A percentile compares a stretch with the other conserved stretches of the same genome.
Conservation (phyloP, 2,888 invertebrate species). For the Agriopis leucophaearia region DNA sequence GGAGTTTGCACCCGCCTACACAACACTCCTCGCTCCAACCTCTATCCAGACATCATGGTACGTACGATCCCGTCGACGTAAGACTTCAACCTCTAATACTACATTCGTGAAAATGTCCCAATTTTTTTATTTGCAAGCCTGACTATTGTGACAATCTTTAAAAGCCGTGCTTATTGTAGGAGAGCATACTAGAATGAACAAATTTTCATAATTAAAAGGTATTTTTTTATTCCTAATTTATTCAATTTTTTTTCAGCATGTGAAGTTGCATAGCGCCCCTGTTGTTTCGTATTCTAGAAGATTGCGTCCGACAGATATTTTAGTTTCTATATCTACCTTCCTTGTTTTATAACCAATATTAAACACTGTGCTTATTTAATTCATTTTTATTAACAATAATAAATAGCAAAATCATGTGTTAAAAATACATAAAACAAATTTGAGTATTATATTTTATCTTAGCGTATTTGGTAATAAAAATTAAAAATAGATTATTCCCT, state of each 20-base stretch:
- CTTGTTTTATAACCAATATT: conserved; percentile 12
- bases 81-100: conserved; percentile 35
- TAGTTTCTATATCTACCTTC: not conserved
- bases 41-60: conserved; percentile 60
- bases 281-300: not conserved
- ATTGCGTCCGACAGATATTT: not conserved
- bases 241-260: conserved; percentile 54
- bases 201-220: not conserved
- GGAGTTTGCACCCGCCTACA: conserved; percentile 61
- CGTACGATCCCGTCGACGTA: not conserved
- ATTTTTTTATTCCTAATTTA: not conserved
- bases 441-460: too few species aligned
- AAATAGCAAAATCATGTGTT: not conserved
- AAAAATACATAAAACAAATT: not conserved
- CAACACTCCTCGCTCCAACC: conserved; percentile 63
- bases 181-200: too few species aligned
- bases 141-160: too few species aligned
- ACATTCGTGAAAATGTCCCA: too few species aligned
- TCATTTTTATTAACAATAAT: conserved; percentile 13
- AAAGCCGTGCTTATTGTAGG: too few species aligned
- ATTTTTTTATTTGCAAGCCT: too few species aligned
- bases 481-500: too few species aligned
- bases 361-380: conserved; percentile 8
- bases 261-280: conserved; percentile 31
- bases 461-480: too few species aligned